Conservation (phyloP, 2,888 invertebrate genomes). For the Miltochrista miniata region DNA sequence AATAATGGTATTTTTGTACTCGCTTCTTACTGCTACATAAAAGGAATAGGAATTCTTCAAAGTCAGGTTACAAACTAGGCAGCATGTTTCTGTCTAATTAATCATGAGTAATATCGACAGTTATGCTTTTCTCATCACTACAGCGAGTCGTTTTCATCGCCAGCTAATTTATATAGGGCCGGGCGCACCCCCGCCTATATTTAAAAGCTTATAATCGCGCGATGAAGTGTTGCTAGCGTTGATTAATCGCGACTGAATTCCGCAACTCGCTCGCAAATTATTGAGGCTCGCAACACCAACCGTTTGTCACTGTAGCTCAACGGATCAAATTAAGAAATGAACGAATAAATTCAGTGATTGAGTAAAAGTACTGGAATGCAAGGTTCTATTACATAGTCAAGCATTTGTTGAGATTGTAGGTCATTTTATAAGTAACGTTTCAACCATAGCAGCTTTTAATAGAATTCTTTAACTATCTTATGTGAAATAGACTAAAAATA, state of each 20-base stretch:
- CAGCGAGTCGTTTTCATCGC: constrained; percentile 64
- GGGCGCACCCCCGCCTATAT: constrained; percentile 67
- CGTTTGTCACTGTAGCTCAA: constrained; percentile 41
- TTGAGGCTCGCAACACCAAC: constrained; percentile 36
- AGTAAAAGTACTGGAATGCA: too few relatives aligned
- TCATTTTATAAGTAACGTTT: too few relatives aligned
- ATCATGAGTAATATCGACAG: constrained; percentile 1
- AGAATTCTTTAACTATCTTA: too few relatives aligned
- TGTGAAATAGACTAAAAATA: too few relatives aligned
- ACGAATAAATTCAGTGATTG: constrained; percentile 20
- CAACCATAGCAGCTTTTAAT: too few relatives aligned
- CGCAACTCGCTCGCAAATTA: constrained; percentile 50
- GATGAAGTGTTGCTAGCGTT: constrained; percentile 74
- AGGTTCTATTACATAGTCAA: too few relatives aligned
- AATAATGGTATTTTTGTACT: too few relatives aligned
- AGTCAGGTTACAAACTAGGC: too few relatives aligned
- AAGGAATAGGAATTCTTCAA: too few relatives aligned
- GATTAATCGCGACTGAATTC: constrained; percentile 71
- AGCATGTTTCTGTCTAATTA: too few relatives aligned
- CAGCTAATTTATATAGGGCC: constrained; percentile 77
- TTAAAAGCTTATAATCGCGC: constrained; percentile 82
- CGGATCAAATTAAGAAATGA: constrained; percentile 44
- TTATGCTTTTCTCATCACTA: constrained; percentile 41
- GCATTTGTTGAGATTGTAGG: too few relatives aligned
- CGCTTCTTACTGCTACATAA: too few relatives aligned